Evolutionary conservation across 1,140 invertebrate genomes (phyloP).

Genomic region (Patella vulgata): DNA sequence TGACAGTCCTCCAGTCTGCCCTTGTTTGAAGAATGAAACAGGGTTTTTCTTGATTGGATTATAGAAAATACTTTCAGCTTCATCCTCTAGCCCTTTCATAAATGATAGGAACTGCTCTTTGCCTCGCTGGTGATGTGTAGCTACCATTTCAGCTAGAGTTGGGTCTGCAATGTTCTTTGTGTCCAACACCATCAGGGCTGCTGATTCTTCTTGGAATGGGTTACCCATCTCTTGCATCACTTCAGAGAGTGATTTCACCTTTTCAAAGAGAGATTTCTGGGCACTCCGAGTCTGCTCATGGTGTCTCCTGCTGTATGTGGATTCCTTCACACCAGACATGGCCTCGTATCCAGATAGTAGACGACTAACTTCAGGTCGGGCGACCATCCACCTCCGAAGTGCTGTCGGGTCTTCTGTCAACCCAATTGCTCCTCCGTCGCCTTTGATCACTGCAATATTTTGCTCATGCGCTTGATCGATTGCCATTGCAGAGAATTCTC

Average conservation of each 20-base stretch:
- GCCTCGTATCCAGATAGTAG: constrained; percentile 22
- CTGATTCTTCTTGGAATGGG: constrained; percentile 23
- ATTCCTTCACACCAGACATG: constrained; percentile 16
- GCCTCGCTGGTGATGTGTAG: background rate
- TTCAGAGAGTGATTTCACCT: background rate
- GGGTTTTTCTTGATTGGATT: constrained; percentile 9
- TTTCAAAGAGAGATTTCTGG: constrained; percentile 1
- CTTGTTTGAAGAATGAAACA: constrained; percentile 10
- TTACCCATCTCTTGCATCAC: constrained; percentile 22
- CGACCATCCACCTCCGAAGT: constrained; percentile 22
- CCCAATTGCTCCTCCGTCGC: constrained; percentile 40
- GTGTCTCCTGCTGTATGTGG: constrained; percentile 6
- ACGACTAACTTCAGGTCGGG: constrained; percentile 15
- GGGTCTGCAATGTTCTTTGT: constrained; percentile 5
- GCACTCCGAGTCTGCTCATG: constrained; percentile 23
- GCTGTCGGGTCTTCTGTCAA: constrained; percentile 26
- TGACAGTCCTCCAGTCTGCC: constrained; percentile 3
- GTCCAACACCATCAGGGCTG: constrained; percentile 6
- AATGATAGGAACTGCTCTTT: background rate
- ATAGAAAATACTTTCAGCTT: background rate
- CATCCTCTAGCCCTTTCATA: background rate
- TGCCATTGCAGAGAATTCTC: constrained; percentile 34
- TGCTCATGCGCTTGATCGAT: constrained; percentile 44
- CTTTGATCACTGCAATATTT: constrained; percentile 25
- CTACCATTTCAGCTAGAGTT: background rate